A percentile compares a stretch with the other conserved stretches of the same genome.
These are phyloP conservation scores for Hirudinaria manillensis DNA, from an alignment of 2,888 invertebrate genomes.

Conservation along the genomic window DNA sequence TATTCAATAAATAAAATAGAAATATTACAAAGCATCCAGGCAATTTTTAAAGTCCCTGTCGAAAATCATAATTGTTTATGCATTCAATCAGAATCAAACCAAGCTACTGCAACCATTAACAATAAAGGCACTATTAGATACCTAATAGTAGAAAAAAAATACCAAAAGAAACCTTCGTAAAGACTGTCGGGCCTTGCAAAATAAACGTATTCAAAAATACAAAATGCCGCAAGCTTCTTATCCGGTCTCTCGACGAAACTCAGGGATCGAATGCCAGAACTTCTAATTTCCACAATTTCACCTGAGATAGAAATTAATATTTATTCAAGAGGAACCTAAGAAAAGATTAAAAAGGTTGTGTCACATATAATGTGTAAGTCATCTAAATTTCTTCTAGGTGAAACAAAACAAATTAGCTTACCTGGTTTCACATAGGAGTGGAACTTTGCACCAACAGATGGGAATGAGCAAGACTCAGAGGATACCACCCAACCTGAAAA, in stretches of 20 bases:
- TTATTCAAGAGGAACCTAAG: too few relatives aligned
- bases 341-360: too few relatives aligned
- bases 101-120: too few relatives aligned
- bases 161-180: not conserved
- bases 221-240: conserved; percentile 72
- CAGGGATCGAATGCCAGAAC: conserved; percentile 76
- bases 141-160: not conserved
- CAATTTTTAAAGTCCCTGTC: too few relatives aligned
- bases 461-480: conserved; percentile 92
- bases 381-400: not conserved
- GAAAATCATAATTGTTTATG: too few relatives aligned
- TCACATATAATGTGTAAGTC: not conserved
- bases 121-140: too few relatives aligned
- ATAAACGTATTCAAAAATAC: conserved; percentile 98
- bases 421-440: conserved; percentile 71
- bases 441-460: conserved; percentile 85
- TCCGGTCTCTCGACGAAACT: conserved; percentile 77
- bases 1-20: too few relatives aligned
- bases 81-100: too few relatives aligned
- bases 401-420: not conserved
- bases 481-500: conserved; percentile 83
- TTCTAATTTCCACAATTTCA: conserved; percentile 87
- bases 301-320: conserved; percentile 57
- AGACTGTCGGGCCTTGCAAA: conserved; percentile 89
- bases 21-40: too few relatives aligned